Base-by-base conservation (phyloP, 2,888 invertebrate genomes). In the Ormia ochracea region DNA sequence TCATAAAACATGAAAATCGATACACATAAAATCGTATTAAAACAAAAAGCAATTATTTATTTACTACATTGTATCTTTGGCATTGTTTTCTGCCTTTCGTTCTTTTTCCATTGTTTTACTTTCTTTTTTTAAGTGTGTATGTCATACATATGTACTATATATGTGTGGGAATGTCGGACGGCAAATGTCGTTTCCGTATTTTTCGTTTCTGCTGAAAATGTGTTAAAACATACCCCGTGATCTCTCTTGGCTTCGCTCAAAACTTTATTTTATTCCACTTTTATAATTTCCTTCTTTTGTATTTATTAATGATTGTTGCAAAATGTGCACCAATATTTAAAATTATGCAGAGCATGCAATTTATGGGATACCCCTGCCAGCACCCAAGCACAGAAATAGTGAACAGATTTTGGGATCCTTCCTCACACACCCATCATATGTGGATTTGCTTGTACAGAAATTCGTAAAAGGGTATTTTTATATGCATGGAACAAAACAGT, bases 321-420 rank as follows among this genome's bases (percentile, higher is more conserved):
- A 76, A 76, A 54, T 76, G 63, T 76, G 69, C 76, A 76, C 69
- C 54, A 61, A 63, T 54, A 69, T 65, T 65, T 58, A 74, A 76
- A 76, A 80, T 80, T 80, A 80, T 80, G 76, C 80, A 80, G 72
- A 76, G 66, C 59, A 80, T 76, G 75, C 72, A 75, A 75, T 75
- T 75, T 74, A 79, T 69, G 68, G 48, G 21, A 48, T 23, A 28
- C 41, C 31, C 31, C 17, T 17, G 12, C 33, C 33, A 9, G 7
- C 54, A 36, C 54, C 7, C 17, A 36, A 4, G 23, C 14, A 38
- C 7, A 23, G n/a, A 41, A 9, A n/a, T 19, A 23, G 17, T 17
- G 14, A 41, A 41, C 41, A 41, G 14, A 12, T 41, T 41, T 41
- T 17, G 41, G 4, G 6, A 7, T 2, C n/a, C 3, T 41, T 14